Evolutionary conservation across 30 jellyfish, hydroid and myxozoan genomes (phyloP).

Genomic region (Clytia hemisphaerica): DNA sequence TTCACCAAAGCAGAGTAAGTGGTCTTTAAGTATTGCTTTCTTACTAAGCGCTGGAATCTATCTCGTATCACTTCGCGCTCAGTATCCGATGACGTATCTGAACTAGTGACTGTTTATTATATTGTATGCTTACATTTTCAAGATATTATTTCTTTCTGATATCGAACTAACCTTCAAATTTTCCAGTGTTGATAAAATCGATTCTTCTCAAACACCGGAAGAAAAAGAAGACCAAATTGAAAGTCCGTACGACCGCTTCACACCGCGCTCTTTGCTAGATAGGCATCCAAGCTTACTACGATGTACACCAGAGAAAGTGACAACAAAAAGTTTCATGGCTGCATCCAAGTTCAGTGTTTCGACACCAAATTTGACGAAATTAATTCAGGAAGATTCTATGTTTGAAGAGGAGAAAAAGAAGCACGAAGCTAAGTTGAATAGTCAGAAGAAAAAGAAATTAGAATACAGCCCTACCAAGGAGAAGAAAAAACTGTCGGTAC

Average conservation of each 20-base stretch:
- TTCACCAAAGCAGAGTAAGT: too few species aligned
- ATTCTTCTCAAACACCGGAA: background rate
- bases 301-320: constrained; percentile 34
- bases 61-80: too few species aligned
- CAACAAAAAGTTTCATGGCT: constrained; percentile 31
- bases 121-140: too few species aligned
- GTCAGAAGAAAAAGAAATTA: too few species aligned
- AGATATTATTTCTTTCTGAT: too few species aligned
- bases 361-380: constrained; percentile 70
- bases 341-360: constrained; percentile 52
- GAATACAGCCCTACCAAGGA: background rate
- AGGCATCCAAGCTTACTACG: constrained; percentile 61
- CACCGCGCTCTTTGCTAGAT: constrained; percentile 49
- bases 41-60: too few species aligned
- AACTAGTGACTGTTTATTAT: too few species aligned
- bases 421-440: too few species aligned
- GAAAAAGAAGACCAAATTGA: too few species aligned
- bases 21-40: too few species aligned
- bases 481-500: background rate
- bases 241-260: constrained; percentile 59
- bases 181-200: background rate
- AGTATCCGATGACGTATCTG: too few species aligned
- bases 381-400: constrained; percentile 58
- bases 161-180: too few species aligned
- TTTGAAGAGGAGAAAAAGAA: constrained; percentile 49